Evolutionary conservation across 2,888 invertebrate genomes (phyloP), one percentile per base, ranked within the genome.

Genomic region (Crepidodera aurea): DNA sequence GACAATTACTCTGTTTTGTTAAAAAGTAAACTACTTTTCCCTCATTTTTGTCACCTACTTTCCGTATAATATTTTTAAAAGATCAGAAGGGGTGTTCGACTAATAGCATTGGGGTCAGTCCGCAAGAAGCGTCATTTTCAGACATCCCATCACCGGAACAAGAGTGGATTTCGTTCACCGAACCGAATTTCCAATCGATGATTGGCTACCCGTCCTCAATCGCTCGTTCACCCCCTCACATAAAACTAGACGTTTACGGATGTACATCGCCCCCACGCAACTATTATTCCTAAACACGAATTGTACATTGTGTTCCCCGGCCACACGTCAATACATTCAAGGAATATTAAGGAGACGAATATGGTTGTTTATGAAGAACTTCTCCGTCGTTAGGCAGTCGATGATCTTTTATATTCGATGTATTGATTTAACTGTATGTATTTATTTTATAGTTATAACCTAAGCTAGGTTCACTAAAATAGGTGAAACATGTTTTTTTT

Each of bases 91-190:
- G n/a, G n/a, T n/a, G 29, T 1, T 29, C 8, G 10, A 8, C 29
- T 29, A 10, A 2, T 10, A 8, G 10, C 8, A 8, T 29, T 56
- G 68, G 77, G 78, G 78, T 77, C 77, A 78, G 66, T 74, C 75
- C 51, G 69, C 77, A 77, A 78, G 51, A 62, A 77, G 75, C 78
- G 77, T 79, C 79, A 78, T 78, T 78, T 77, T 75, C 78, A 77
- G 77, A 77, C 79, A 78, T 78, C 78, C 77, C 77, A 78, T 78
- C 78, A 77, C 75, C 67, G 71, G 75, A 78, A 78, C 77, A 76
- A 77, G 75, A 72, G 73, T 72, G 70, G 71, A 71, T 68, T 60
- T 72, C 72, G 71, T 73, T 71, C 72, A 55, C 46, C 60, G 57
- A 61, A 64, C 56, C 65, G 65, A 62, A 67, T 69, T 72, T 72